Evolutionary conservation across 2,797 vertebrate genomes (phyloP), one percentile per base, ranked within the genome.

Genomic region (Iguana delicatissima): DNA sequence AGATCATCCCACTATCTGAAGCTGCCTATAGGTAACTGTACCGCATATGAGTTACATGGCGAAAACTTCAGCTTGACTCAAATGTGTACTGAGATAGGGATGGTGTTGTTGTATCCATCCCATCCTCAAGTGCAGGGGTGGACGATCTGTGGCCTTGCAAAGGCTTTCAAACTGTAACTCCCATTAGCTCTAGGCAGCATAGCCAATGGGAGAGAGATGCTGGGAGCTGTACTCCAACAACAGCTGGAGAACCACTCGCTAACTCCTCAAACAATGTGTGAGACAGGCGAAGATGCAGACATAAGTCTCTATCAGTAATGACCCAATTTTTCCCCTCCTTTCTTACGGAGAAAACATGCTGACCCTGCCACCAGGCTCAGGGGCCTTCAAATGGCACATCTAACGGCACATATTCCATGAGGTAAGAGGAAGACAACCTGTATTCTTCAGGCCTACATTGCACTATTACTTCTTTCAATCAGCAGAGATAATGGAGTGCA

Each of bases 21-120:
- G 50, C 64, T 82, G 52, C 50, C 79, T 73, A 18, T 72, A 38
- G 62, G 12, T 50, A 14, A 42, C 55, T 57, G 82, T 35, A 57
- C 8, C 29, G 9, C 35, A n/a, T 18, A 20, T 2, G 42, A 59
- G 38, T 69, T 69, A n/a, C 64, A 72, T 18, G 24, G 10, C n/a
- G 42, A 73, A 10, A 29, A 38, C 46, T 26, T 81, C 72, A 29
- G 42, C 46, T 24, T 46, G 2, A 29, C 14, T 29, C 24, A 82
- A 20, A 20, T 7, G 12, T 24, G 9, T 62, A 38, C 22, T 20
- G 12, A 59, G 18, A 55, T 18, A 50, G 14, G 13, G 83, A 18
- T 0, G 0, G 29, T n/a, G 18, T 26, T 32, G 1, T 20, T 42
- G 26, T n/a, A 9, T 69, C 46, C 42, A 1, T 8, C 9, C 18